A percentile compares a stretch with the other conserved stretches of the same genome.
Evolutionary conservation across 2,113 vertebrate genomes (phyloP).

Genomic region (Athene noctua): DNA sequence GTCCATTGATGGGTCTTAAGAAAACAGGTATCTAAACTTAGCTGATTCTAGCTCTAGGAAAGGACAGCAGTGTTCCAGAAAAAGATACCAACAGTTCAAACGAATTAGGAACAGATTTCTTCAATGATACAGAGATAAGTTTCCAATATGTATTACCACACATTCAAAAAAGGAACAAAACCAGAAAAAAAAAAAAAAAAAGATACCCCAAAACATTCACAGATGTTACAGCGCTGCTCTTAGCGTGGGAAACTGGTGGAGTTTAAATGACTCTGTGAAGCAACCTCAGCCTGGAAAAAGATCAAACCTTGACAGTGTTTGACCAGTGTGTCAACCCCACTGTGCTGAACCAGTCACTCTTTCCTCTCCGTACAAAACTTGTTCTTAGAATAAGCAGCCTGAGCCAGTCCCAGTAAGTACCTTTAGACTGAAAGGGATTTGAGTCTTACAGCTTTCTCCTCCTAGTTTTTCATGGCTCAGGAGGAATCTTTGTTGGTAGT

Average conservation of each 20-base stretch:
- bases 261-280: neutral
- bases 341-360: neutral
- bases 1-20: neutral
- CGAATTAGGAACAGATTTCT: neutral
- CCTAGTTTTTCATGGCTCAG: neutral
- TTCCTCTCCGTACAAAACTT: neutral
- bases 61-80: neutral
- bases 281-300: slow-evolving; percentile 2
- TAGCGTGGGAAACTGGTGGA: neutral
- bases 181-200: neutral
- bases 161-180: neutral
- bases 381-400: neutral
- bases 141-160: neutral
- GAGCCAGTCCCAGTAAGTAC: neutral
- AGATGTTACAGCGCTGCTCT: neutral
- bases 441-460: neutral
- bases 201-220: neutral
- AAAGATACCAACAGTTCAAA: neutral
- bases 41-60: neutral
- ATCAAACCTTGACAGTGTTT: neutral
- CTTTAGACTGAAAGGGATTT: neutral
- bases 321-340: neutral
- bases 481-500: neutral
- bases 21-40: neutral
- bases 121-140: neutral